Base-by-base conservation (phyloP, 1,140 invertebrate genomes). In the Zaprionus taronus region DNA sequence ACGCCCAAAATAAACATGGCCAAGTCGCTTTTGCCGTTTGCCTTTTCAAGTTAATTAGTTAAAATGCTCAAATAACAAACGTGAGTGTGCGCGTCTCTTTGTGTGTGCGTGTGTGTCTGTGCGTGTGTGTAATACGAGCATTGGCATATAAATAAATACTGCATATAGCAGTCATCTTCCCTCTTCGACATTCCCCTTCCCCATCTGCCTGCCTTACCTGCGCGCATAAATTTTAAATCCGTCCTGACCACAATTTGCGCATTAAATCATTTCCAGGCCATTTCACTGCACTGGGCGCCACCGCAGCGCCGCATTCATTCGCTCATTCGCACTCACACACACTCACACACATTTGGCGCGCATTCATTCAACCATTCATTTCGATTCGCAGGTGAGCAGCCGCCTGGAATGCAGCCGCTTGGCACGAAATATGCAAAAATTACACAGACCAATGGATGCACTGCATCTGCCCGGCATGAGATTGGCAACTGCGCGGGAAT, bases 261-360 rank as follows among this genome's bases (percentile, higher is more conserved):
- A 85, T 90, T 90, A 90, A 90, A 90, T 90, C 85, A 90, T 90
- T 90, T 90, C 85, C 85, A 91, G 85, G 71, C 85, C 85, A 90
- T 90, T 90, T 85, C 82, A 90, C 86, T 77, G 86, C 81, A 79
- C 72, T 78, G 71, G 49, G 66, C 84, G 84, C 85, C 85, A 84
- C 84, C 84, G 81, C 80, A 89, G 26, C 20, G 44, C 62, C 47
- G 66, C 82, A 83, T 80, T 79, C 81, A 75, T 60, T 53, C 71
- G 73, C 47, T 55, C 72, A 73, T 55, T 74, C 81, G 62, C 73
- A 80, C 77, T 78, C 69, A 65, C 44, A 26, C 84, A n/a, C n/a
- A 66, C 51, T 15, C 65, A 69, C 63, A 58, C 24, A 20, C 34
- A 57, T 15, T 53, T 49, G 49, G 38, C n/a, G 38, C 41, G 17